Evolutionary conservation across 2,113 vertebrate species (phyloP).

Genomic region (Megalops atlanticus): DNA sequence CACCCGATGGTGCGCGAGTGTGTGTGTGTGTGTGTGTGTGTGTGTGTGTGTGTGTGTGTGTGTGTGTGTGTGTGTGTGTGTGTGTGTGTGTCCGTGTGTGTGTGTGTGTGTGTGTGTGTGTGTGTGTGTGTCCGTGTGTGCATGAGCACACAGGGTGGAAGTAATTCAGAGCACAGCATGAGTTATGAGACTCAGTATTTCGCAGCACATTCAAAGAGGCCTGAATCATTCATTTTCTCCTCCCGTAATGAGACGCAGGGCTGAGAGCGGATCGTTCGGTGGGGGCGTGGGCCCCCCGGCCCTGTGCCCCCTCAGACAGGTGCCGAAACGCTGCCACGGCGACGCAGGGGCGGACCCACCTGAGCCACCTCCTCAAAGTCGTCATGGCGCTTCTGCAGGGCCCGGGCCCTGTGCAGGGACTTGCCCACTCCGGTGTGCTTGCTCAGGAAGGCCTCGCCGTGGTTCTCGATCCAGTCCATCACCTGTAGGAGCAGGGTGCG

Average conservation of each 20-base stretch:
- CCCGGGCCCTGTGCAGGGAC: constrained; percentile 78
- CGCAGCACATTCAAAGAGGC: background rate
- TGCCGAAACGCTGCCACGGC: too few species aligned
- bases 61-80: too few species aligned
- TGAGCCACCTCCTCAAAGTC: constrained; percentile 86
- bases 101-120: background rate
- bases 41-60: background rate
- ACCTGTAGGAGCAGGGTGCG: constrained; percentile 60
- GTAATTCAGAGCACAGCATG: background rate
- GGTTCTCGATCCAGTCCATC: constrained; percentile 85
- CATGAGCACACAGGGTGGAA: background rate
- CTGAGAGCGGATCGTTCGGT: background rate
- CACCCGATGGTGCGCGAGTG: background rate
- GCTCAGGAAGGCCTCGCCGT: constrained; percentile 83
- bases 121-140: too few species aligned
- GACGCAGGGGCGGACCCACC: too few species aligned
- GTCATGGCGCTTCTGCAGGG: constrained; percentile 80
- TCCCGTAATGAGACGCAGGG: background rate
- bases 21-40: background rate
- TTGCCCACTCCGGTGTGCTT: constrained; percentile 85
- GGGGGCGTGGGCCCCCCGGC: background rate
- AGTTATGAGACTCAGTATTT: background rate
- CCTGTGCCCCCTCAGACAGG: background rate
- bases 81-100: background rate
- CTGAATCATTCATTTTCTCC: background rate